Base-by-base conservation (phyloP, 2,113 vertebrate species). In the Todiramphus chloris region DNA sequence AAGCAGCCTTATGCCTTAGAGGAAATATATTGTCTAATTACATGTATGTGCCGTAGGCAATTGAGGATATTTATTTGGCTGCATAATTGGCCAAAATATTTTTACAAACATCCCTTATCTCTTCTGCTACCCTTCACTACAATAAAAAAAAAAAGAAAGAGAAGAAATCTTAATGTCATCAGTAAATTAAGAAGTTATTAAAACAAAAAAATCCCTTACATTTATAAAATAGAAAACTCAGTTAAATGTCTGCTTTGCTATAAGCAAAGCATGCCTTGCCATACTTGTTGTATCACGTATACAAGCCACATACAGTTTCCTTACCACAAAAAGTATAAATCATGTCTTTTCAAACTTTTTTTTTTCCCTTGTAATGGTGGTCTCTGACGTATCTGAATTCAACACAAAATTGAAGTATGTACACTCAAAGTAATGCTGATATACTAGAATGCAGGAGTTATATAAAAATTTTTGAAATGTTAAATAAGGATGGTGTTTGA, bases 21-120 rank as follows among this genome's bases (percentile, higher is more conserved):
- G 83, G 51, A 70, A 88, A 74, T 69, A n/a, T 46, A 63, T 83
- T 77, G 33, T 80, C 72, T 90, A 88, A 96, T 96, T 80, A 60
- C 20, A 56, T 67, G 20, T 59, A 3, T 83, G 55, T 86, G 79
- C 85, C 48, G 60, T 9, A 72, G 69, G 76, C 44, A 5, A 60
- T 50, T 81, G 43, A 72, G 21, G 56, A 63, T 77, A 63, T 55
- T 93, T 93, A 58, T 33, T 83, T 96, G 43, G 21, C 21, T 83
- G 24, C 48, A 35, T 90, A 89, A 90, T 67, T 81, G 84, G 75
- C 44, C 63, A 67, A 90, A 80, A 39, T 74, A 67, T 81, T 88
- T 74, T 79, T 63, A 51, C 21, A 33, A 85, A 9, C 51, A 55
- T 74, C 51, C 33, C 9, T 86, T 74, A 46, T 78, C 30, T 85